These are phyloP conservation scores for Ornithoptera alexandrae DNA, from an alignment of 2,888 invertebrate species.

Conservation along the genomic window DNA sequence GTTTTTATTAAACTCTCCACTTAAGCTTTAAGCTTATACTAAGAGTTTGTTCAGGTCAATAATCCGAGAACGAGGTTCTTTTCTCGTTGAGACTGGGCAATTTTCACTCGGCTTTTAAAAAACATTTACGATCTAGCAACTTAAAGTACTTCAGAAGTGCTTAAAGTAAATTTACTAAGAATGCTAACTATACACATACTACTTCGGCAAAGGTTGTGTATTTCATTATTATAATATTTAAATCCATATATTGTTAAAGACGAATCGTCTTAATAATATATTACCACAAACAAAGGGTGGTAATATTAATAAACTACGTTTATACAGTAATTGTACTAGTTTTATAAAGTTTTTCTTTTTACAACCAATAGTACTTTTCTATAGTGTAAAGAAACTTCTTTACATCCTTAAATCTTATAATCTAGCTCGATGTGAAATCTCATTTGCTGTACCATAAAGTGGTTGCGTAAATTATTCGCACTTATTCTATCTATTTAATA, in stretches of 20 bases:
- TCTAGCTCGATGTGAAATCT: constrained; percentile 52
- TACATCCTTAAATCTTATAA: constrained; percentile 37
- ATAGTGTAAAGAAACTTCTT: too few species aligned
- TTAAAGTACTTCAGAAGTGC: constrained; percentile 18
- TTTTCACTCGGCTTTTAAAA: constrained; percentile 24
- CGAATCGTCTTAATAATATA: too few species aligned
- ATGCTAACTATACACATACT: background rate
- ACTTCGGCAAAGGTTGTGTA: background rate
- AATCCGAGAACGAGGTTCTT: constrained; percentile 29
- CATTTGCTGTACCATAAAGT: constrained; percentile 50
- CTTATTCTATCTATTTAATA: constrained; percentile 33
- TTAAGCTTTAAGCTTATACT: constrained; percentile 30
- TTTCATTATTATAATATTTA: too few species aligned
- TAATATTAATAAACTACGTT: too few species aligned
- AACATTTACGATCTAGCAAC: constrained; percentile 27
- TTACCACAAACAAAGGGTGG: too few species aligned
- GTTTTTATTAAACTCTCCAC: constrained; percentile 30
- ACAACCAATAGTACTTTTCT: too few species aligned
- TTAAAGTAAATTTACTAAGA: constrained; percentile 9
- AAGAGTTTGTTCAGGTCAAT: constrained; percentile 29
- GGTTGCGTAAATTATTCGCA: constrained; percentile 62
- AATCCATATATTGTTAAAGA: too few species aligned
- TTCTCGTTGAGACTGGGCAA: constrained; percentile 25
- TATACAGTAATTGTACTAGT: too few species aligned
- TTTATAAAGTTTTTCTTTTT: too few species aligned